Evolutionary conservation across 2,113 vertebrate species (phyloP).

Genomic region (Blennius ocellaris): DNA sequence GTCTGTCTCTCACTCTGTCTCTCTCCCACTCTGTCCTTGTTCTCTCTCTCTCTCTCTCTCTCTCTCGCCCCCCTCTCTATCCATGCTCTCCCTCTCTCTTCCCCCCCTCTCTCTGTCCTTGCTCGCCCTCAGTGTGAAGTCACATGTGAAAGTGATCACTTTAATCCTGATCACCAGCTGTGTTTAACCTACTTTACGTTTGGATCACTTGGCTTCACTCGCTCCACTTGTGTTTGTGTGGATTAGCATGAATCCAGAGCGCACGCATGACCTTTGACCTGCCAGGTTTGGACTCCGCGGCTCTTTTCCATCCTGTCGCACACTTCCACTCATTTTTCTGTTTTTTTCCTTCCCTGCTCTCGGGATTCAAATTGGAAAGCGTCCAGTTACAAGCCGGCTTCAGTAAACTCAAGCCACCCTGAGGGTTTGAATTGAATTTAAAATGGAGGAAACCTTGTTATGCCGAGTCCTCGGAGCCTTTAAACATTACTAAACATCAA

Average conservation of each 20-base stretch:
- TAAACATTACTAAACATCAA: background rate
- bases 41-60: no score
- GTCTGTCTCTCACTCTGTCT: background rate
- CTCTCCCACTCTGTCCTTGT: no score
- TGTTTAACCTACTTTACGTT: conserved; percentile 73
- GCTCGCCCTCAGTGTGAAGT: conserved; percentile 49
- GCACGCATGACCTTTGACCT: conserved; percentile 44
- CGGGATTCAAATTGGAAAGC: conserved; percentile 40
- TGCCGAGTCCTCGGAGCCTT: conserved; percentile 13
- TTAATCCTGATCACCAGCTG: conserved; percentile 75
- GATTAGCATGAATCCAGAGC: conserved; percentile 46
- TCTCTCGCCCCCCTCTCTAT: conserved; percentile 20
- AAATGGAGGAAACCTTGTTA: conserved; percentile 45
- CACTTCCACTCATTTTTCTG: no score
- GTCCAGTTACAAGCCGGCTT: conserved; percentile 29
- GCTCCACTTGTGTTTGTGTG: conserved; percentile 48
- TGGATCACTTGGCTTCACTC: conserved; percentile 52
- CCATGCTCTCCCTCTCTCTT: conserved; percentile 26
- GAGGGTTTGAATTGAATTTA: conserved; percentile 50
- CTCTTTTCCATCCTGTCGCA: no score
- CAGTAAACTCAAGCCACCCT: conserved; percentile 42
- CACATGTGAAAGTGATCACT: conserved; percentile 77
- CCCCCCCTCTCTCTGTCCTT: conserved; percentile 33
- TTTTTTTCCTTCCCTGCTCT: conserved; percentile 9
- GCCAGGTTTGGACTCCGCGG: background rate